Evolutionary conservation across 2,797 vertebrate species (phyloP).

Genomic region (Scarus forsteni): DNA sequence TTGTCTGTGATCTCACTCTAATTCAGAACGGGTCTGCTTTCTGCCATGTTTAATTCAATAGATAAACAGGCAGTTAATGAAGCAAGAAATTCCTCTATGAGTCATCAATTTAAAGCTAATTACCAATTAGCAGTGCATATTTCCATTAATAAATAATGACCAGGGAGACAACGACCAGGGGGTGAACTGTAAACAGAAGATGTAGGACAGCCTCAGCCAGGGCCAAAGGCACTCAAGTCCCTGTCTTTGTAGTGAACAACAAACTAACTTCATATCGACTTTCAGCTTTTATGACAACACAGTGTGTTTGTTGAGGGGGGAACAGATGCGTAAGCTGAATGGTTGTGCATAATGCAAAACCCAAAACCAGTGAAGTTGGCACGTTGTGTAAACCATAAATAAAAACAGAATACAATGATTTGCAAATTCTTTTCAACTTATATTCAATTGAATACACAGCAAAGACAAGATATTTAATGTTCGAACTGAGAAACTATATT

Average conservation of each 20-base stretch:
- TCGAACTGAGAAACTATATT: no score
- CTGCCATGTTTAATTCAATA: slow-evolving; percentile 73
- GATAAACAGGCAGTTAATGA: slow-evolving; percentile 72
- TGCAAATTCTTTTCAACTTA: no score
- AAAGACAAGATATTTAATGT: no score
- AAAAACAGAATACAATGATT: no score
- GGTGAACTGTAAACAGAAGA: slow-evolving; percentile 62
- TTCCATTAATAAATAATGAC: slow-evolving; percentile 68
- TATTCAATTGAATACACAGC: no score
- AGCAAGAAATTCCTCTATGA: slow-evolving; percentile 58
- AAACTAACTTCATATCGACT: slow-evolving; percentile 10
- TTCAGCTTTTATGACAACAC: background rate
- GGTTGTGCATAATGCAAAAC: no score
- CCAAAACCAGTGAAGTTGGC: no score
- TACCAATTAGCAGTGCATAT: slow-evolving; percentile 69
- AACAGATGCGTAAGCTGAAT: background rate
- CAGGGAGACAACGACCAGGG: slow-evolving; percentile 38
- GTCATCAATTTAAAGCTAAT: slow-evolving; percentile 75
- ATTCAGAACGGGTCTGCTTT: slow-evolving; percentile 36
- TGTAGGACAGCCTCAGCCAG: slow-evolving; percentile 15
- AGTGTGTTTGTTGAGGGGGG: background rate
- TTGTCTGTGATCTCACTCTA: slow-evolving; percentile 47
- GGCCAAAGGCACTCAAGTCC: slow-evolving; percentile 8
- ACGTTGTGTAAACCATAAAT: no score
- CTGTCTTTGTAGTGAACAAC: slow-evolving; percentile 27